Evolutionary conservation across 2,888 invertebrate genomes (phyloP).

Genomic region (Amiota communis): DNA sequence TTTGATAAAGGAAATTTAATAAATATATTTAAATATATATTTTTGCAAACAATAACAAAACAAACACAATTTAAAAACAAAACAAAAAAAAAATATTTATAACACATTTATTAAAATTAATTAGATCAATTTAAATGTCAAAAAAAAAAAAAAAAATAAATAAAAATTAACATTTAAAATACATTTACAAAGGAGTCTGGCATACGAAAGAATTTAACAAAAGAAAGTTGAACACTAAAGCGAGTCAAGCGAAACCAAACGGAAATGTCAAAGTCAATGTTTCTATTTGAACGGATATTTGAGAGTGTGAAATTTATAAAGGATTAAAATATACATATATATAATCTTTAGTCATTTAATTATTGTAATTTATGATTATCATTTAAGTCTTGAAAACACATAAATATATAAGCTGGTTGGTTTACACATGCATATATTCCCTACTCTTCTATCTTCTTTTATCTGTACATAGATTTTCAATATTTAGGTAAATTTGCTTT

Average conservation of each 20-base stretch:
- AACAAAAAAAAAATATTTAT: too few relatives aligned
- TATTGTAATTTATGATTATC: background rate
- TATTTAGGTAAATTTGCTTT: background rate
- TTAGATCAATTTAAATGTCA: conserved; percentile 27
- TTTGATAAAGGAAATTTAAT: too few relatives aligned
- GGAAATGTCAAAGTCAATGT: too few relatives aligned
- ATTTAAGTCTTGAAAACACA: background rate
- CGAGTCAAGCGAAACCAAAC: background rate
- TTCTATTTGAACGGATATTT: too few relatives aligned
- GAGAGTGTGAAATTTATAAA: too few relatives aligned
- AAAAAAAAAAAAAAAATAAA: conserved; percentile 31
- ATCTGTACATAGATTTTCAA: too few relatives aligned
- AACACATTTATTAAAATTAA: conserved; percentile 27
- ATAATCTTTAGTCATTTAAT: too few relatives aligned
- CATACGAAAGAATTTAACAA: conserved; percentile 28
- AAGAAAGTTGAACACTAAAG: conserved; percentile 55
- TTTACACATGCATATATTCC: background rate
- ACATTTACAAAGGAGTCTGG: conserved; percentile 46
- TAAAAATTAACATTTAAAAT: conserved; percentile 54
- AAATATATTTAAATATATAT: conserved; percentile 1
- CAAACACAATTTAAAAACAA: background rate
- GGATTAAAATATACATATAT: too few relatives aligned
- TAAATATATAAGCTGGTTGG: background rate
- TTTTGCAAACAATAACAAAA: background rate
- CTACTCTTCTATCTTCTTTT: too few relatives aligned